phyloP scores from a whole-genome alignment of 1,140 invertebrate genomes.

The Camponotus vicinus region DNA sequence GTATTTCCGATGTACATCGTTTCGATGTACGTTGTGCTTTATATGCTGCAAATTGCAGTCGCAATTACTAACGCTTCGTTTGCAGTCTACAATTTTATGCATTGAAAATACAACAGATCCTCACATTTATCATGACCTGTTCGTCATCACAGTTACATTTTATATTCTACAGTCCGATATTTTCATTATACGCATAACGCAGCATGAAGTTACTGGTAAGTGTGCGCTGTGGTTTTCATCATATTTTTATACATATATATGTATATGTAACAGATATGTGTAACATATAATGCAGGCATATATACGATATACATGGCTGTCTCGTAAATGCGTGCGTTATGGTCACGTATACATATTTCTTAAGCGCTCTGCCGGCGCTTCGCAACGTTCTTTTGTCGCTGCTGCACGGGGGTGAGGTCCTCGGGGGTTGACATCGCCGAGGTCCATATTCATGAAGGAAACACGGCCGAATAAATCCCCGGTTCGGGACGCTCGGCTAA shows the following conservation, averaged over 20 bases:
- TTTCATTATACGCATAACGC: not conserved
- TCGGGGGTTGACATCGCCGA: not conserved
- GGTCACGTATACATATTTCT: slow-evolving; percentile 46
- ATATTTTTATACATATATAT: not conserved
- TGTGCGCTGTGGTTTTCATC: not conserved
- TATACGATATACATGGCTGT: not conserved
- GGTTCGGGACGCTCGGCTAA: slow-evolving; percentile 18
- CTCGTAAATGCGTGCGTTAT: slow-evolving; percentile 21
- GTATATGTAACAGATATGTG: not conserved
- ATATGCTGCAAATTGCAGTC: slow-evolving; percentile 29
- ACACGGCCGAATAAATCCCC: slow-evolving; percentile 47
- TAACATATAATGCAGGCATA: not conserved
- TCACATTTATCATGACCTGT: slow-evolving; percentile 17
- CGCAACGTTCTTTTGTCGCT: slow-evolving; percentile 35
- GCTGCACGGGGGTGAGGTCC: not conserved
- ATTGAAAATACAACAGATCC: not conserved
- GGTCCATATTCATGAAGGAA: slow-evolving; percentile 69
- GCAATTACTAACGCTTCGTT: slow-evolving; percentile 24
- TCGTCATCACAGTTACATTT: not conserved
- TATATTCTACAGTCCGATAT: not conserved
- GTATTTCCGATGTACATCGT: slow-evolving; percentile 6
- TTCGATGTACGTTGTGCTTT: not conserved
- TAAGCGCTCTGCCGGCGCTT: slow-evolving; percentile 23
- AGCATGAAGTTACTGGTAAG: not conserved
- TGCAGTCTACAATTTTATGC: slow-evolving; percentile 15